phyloP scores from a whole-genome alignment of 2,797 vertebrate species.

The Meriones psammophilus region DNA sequence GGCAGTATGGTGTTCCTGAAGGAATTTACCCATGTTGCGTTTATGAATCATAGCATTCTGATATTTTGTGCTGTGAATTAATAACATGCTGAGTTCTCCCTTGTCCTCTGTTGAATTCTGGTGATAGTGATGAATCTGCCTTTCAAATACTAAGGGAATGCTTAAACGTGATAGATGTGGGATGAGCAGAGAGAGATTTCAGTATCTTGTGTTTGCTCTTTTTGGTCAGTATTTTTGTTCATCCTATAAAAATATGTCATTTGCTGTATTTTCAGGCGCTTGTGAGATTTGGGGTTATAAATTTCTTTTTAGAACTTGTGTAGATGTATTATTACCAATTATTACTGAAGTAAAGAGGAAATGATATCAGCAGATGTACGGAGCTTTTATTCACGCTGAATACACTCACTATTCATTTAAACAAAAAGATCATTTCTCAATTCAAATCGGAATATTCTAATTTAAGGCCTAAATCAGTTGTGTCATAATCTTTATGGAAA shows the following conservation, averaged over 20 bases:
- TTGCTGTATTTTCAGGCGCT: conserved; percentile 71
- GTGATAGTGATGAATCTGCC: not conserved
- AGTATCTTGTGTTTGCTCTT: not conserved
- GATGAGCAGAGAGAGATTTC: not conserved
- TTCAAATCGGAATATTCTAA: conserved; percentile 89
- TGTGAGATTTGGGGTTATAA: conserved; percentile 66
- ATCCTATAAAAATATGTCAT: conserved; percentile 77
- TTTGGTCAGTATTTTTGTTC: conserved; percentile 41
- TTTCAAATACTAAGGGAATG: not conserved
- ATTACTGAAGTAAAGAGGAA: conserved; percentile 88
- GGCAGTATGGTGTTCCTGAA: not conserved
- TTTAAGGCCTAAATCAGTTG: conserved; percentile 89
- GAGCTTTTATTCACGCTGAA: conserved; percentile 88
- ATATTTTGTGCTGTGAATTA: not conserved
- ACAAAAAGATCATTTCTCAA: conserved; percentile 89
- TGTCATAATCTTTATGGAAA: conserved; percentile 88
- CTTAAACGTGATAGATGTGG: not conserved
- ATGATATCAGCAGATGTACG: conserved; percentile 88
- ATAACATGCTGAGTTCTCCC: not conserved
- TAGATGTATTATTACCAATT: conserved; percentile 85
- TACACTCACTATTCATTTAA: conserved; percentile 89
- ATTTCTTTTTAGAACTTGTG: conserved; percentile 85
- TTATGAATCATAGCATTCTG: not conserved
- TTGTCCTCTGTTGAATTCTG: not conserved
- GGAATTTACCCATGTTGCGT: not conserved